These are phyloP conservation scores for Mycalesis mineus DNA, from an alignment of 2,888 invertebrate species.

Conservation along the genomic window DNA sequence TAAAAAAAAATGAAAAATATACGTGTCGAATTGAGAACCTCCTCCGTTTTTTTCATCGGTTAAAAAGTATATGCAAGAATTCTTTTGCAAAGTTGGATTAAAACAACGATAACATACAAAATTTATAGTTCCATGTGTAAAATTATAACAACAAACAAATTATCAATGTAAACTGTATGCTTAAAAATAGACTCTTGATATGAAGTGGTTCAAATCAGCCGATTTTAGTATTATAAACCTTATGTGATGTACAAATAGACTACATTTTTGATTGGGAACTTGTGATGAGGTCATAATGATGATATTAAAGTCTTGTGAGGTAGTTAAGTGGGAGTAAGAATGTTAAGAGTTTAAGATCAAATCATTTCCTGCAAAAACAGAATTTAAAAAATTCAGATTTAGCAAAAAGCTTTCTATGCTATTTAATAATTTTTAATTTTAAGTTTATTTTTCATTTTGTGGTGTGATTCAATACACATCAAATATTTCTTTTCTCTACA, in stretches of 20 bases:
- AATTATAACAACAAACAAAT: neutral
- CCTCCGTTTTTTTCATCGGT: too few relatives aligned
- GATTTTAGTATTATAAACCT: neutral
- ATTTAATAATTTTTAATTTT: too few relatives aligned
- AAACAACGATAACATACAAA: neutral
- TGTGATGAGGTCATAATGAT: slow-evolving; percentile 2
- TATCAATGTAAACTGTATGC: neutral
- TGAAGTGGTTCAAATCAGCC: neutral
- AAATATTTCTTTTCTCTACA: too few relatives aligned
- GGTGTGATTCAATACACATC: too few relatives aligned
- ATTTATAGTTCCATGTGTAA: neutral
- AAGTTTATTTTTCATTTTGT: too few relatives aligned
- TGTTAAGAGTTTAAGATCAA: neutral
- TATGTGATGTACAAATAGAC: neutral
- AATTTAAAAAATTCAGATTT: too few relatives aligned
- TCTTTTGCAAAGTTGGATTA: neutral
- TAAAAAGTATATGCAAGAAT: too few relatives aligned
- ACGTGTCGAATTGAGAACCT: too few relatives aligned
- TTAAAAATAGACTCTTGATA: slow-evolving; percentile 4
- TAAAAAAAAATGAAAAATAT: too few relatives aligned
- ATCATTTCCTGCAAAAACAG: neutral
- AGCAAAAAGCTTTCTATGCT: too few relatives aligned
- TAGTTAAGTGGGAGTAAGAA: neutral
- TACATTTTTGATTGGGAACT: neutral
- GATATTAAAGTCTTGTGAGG: neutral